Evolutionary conservation across 2,113 vertebrate species (phyloP).

Genomic region (Pelmatolapia mariae): DNA sequence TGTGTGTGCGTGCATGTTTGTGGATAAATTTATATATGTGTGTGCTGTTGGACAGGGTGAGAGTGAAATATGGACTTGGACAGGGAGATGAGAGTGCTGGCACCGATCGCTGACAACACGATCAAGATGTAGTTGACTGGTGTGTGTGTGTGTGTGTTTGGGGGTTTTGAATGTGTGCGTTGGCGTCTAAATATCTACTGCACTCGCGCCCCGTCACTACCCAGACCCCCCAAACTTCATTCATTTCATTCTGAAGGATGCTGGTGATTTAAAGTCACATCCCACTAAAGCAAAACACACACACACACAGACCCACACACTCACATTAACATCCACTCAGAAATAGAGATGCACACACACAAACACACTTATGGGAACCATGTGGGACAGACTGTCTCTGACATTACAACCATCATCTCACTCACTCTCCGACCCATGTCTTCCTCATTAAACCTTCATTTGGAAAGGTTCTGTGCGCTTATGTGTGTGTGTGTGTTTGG

Average conservation of each 20-base stretch:
- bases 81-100: slow-evolving; percentile 45
- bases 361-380: slow-evolving; percentile 80
- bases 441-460: slow-evolving; percentile 59
- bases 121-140: slow-evolving; percentile 87
- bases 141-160: slow-evolving; percentile 52
- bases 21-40: slow-evolving; percentile 1
- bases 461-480: slow-evolving; percentile 3
- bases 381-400: slow-evolving; percentile 82
- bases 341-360: background rate
- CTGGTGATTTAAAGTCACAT: slow-evolving; percentile 69
- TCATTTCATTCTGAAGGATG: slow-evolving; percentile 9
- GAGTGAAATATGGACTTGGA: slow-evolving; percentile 60
- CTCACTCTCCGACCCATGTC: slow-evolving; percentile 41
- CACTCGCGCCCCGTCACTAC: background rate
- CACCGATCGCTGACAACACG: slow-evolving; percentile 75
- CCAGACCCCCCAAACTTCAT: slow-evolving; percentile 2
- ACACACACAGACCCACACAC: background rate
- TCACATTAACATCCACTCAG: background rate
- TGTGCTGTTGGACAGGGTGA: slow-evolving; percentile 31
- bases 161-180: background rate
- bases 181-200: slow-evolving; percentile 42
- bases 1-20: background rate
- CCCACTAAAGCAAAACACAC: slow-evolving; percentile 35
- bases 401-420: slow-evolving; percentile 65
- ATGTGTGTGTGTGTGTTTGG: background rate